Percentiles rank a stretch among this genome's conserved stretches.
These are phyloP conservation scores for Drosophila pseudotakahashii DNA, from an alignment of 2,888 invertebrate species.

Conservation along the genomic window DNA sequence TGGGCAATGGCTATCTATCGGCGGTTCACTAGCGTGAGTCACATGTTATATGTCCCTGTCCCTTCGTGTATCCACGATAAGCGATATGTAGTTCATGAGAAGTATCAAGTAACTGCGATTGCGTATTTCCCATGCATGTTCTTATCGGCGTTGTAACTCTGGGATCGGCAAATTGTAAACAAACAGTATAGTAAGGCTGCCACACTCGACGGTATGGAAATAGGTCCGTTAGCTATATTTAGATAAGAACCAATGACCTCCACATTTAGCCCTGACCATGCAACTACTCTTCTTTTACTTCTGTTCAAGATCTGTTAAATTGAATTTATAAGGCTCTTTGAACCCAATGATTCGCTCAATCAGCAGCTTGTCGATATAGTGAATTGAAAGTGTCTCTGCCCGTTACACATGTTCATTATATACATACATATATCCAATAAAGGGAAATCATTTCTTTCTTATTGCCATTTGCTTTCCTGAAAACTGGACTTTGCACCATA, in stretches of 20 bases:
- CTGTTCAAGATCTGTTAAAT: constrained; percentile 16
- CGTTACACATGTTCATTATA: background rate
- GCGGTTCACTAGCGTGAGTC: constrained; percentile 11
- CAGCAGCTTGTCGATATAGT: constrained; percentile 29
- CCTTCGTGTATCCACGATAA: constrained; percentile 8
- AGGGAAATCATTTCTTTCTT: background rate
- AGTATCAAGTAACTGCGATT: constrained; percentile 17
- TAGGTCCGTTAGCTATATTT: constrained; percentile 6
- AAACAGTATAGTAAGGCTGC: constrained; percentile 9
- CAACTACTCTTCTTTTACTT: constrained; percentile 10
- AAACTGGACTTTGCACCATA: constrained; percentile 9
- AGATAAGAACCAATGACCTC: constrained; percentile 18
- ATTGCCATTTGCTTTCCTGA: background rate
- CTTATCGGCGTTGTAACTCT: constrained; percentile 48
- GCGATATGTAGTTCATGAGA: constrained; percentile 9
- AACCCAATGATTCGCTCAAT: constrained; percentile 54
- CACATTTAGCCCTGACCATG: constrained; percentile 17
- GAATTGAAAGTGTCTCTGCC: constrained; percentile 15
- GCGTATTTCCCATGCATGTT: constrained; percentile 9
- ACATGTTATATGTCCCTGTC: constrained; percentile 1
- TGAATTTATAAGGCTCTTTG: constrained; percentile 46
- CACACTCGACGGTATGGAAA: constrained; percentile 26
- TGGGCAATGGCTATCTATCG: constrained; percentile 16
- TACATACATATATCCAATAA: constrained; percentile 1
- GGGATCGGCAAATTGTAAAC: constrained; percentile 34